Conservation (phyloP, 2,888 invertebrate genomes). For the Balanococcus diminutus region DNA sequence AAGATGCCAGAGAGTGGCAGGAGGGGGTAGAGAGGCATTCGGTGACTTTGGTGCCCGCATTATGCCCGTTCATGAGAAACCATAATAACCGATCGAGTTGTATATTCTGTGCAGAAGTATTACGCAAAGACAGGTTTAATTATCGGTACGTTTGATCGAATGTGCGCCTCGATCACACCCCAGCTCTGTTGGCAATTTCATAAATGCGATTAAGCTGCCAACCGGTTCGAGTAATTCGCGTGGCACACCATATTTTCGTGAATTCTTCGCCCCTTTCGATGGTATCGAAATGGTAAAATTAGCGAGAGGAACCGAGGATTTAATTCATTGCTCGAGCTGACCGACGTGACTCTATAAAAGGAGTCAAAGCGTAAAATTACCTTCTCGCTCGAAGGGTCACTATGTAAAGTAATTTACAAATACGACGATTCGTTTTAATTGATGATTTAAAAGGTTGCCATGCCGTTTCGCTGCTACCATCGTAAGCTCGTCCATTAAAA, state of each 20-base stretch:
- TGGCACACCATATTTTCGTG: neutral
- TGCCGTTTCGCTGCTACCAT: neutral
- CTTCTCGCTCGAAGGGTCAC: neutral
- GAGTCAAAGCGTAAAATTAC: slow-evolving; percentile 19
- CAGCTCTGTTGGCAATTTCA: neutral
- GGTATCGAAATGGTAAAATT: too few relatives aligned
- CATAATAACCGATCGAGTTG: neutral
- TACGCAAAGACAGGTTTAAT: slow-evolving; percentile 37
- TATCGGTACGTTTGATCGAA: slow-evolving; percentile 27
- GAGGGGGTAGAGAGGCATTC: neutral
- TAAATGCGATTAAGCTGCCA: neutral
- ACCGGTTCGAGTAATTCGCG: neutral
- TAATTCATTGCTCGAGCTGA: neutral
- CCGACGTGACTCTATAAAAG: slow-evolving; percentile 8
- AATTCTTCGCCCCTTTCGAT: neutral
- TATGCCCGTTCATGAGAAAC: neutral
- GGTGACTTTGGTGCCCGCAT: neutral
- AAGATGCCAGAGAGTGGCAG: too few relatives aligned
- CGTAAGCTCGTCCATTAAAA: slow-evolving; percentile 26
- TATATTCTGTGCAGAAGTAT: too few relatives aligned
- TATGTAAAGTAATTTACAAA: slow-evolving; percentile 12
- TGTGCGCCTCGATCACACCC: neutral
- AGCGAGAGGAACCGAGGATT: neutral
- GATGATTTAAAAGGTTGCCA: slow-evolving; percentile 7
- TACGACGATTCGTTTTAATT: slow-evolving; percentile 24